These are phyloP conservation scores for Coregonus suidteri DNA, from an alignment of 2,797 vertebrate species.

Conservation along the genomic window DNA sequence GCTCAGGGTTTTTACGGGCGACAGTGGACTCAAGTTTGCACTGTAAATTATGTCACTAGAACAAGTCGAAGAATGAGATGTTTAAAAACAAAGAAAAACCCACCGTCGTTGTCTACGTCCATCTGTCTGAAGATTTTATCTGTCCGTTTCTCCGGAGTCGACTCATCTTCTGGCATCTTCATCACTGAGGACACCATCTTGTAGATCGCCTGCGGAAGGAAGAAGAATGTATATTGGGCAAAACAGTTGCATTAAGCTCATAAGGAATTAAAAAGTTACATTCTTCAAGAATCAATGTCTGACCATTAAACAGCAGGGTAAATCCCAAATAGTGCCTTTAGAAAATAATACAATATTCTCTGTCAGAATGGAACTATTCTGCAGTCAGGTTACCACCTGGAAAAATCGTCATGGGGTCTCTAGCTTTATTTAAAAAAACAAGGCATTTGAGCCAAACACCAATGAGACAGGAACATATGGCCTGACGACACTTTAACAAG, in stretches of 20 bases:
- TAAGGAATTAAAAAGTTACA: background rate
- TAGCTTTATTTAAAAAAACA: background rate
- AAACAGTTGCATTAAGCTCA: background rate
- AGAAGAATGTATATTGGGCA: background rate
- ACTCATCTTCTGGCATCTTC: slow-evolving; percentile 99
- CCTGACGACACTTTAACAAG: slow-evolving; percentile 33
- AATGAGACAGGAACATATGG: slow-evolving; percentile 43
- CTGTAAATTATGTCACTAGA: background rate
- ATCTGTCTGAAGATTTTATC: slow-evolving; percentile 99
- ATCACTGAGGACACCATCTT: slow-evolving; percentile 99
- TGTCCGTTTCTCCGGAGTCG: slow-evolving; percentile 96
- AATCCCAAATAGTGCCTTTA: too few relatives aligned
- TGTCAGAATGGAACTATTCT: background rate
- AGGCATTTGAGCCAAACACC: slow-evolving; percentile 30
- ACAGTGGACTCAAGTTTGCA: background rate
- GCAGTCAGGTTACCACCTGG: background rate
- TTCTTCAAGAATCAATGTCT: background rate
- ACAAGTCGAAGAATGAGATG: background rate
- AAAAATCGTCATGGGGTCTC: background rate
- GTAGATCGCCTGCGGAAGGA: slow-evolving; percentile 88
- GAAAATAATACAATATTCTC: background rate
- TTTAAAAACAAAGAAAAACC: slow-evolving; percentile 42
- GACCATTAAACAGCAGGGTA: too few relatives aligned
- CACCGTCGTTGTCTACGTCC: slow-evolving; percentile 98
- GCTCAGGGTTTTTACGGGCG: background rate